Conservation (phyloP, 2,797 vertebrate species). For the Lepidocolaptes lacrymiger region DNA sequence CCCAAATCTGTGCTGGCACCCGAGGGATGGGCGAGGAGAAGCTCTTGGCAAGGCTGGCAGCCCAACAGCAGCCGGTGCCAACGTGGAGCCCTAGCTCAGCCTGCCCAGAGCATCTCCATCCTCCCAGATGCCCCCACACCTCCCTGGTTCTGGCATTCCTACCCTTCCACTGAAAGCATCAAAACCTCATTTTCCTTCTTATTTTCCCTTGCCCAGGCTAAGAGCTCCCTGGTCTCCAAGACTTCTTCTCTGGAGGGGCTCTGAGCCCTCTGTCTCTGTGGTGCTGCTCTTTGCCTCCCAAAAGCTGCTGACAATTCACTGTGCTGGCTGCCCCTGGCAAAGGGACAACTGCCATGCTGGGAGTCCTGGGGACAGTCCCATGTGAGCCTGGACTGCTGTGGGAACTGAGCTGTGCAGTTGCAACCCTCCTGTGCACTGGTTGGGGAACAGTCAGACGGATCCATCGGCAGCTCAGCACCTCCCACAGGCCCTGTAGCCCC, state of each 20-base stretch:
- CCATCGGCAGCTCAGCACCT: not conserved
- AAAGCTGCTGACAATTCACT: not conserved
- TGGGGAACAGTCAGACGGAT: not conserved
- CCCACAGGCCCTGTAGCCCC: not conserved
- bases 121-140: not conserved
- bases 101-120: not conserved
- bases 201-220: not conserved
- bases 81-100: fast-evolving
- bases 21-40: fast-evolving
- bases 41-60: fast-evolving
- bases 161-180: not conserved
- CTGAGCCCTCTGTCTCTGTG: fast-evolving
- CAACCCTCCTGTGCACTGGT: not conserved
- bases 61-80: not conserved
- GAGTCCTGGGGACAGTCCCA: not conserved
- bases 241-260: not conserved
- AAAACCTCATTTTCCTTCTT: not conserved
- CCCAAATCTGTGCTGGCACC: fast-evolving
- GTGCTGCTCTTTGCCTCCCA: not conserved
- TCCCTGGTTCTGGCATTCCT: not conserved
- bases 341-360: not conserved
- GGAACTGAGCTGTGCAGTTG: not conserved
- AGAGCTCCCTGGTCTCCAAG: not conserved
- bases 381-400: fast-evolving
- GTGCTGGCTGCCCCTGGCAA: not conserved